A percentile compares a stretch with the other conserved stretches of the same genome.
Conservation (phyloP, 2,113 vertebrate species). For the Menidia beryllina region DNA sequence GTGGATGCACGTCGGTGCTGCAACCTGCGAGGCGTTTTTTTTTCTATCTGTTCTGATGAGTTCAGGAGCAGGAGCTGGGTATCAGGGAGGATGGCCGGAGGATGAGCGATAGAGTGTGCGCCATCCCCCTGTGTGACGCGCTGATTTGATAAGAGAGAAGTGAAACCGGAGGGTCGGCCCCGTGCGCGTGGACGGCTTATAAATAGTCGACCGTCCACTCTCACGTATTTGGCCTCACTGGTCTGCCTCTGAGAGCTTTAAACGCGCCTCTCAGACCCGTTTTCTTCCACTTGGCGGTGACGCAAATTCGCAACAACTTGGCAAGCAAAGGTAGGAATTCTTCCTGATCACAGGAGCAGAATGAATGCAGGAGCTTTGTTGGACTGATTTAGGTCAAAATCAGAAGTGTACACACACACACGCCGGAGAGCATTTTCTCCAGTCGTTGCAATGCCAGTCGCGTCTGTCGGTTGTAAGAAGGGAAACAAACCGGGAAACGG, state of each 20-base stretch:
- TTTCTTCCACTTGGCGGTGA: slow-evolving; percentile 32
- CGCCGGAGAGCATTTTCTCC: neutral
- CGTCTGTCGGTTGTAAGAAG: no score
- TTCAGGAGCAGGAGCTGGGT: no score
- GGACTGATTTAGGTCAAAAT: slow-evolving; percentile 9
- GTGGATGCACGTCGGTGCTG: neutral
- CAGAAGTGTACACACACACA: neutral
- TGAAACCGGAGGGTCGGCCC: slow-evolving; percentile 46
- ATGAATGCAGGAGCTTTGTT: slow-evolving; percentile 21
- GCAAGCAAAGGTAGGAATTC: slow-evolving; percentile 48
- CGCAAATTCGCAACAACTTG: slow-evolving; percentile 47
- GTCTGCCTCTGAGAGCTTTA: neutral
- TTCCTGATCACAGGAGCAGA: slow-evolving; percentile 19
- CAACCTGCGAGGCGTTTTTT: neutral
- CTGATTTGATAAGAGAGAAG: slow-evolving; percentile 30
- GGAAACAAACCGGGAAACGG: no score
- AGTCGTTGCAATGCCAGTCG: neutral
- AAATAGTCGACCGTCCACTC: slow-evolving; percentile 4
- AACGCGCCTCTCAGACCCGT: slow-evolving; percentile 7
- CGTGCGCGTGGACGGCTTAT: slow-evolving; percentile 20
- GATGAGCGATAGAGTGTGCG: neutral
- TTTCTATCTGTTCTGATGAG: neutral
- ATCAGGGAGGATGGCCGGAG: neutral
- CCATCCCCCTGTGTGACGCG: slow-evolving; percentile 20
- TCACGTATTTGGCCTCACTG: neutral